phyloP scores from a whole-genome alignment of 2,888 invertebrate genomes.

The Synergus laeviventris region DNA sequence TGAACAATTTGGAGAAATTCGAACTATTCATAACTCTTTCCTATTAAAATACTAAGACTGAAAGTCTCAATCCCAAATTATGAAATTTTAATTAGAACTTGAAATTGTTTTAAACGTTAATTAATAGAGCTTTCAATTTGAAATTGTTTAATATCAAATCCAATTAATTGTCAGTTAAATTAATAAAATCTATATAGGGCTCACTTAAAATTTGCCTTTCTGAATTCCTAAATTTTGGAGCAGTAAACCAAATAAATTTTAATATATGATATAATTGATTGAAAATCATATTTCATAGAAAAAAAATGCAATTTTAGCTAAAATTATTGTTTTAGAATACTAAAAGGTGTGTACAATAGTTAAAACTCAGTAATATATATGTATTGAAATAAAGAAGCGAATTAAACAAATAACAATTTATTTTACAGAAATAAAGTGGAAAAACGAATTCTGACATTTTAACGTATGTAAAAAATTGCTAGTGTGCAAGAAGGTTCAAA shows the following conservation, averaged over 20 bases:
- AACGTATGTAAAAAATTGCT: not conserved
- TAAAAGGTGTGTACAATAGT: not conserved
- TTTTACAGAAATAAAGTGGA: not conserved
- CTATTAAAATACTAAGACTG: too few relatives aligned
- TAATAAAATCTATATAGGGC: too few relatives aligned
- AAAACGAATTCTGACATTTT: not conserved
- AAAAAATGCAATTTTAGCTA: not conserved
- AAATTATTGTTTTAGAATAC: not conserved
- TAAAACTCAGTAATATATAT: not conserved
- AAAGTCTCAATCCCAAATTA: too few relatives aligned
- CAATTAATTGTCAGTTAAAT: too few relatives aligned
- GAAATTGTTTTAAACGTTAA: too few relatives aligned
- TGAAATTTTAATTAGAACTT: too few relatives aligned
- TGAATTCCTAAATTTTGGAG: not conserved
- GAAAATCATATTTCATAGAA: not conserved
- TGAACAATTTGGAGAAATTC: too few relatives aligned
- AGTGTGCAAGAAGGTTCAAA: not conserved
- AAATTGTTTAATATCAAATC: too few relatives aligned
- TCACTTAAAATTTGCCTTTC: not conserved
- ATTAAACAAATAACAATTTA: not conserved
- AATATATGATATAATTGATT: not conserved
- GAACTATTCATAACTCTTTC: too few relatives aligned
- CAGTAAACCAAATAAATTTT: not conserved
- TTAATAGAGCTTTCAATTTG: too few relatives aligned
- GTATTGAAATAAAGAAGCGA: not conserved